Evolutionary conservation across 2,797 vertebrate species (phyloP).

Genomic region (Diplodus puntazzo): DNA sequence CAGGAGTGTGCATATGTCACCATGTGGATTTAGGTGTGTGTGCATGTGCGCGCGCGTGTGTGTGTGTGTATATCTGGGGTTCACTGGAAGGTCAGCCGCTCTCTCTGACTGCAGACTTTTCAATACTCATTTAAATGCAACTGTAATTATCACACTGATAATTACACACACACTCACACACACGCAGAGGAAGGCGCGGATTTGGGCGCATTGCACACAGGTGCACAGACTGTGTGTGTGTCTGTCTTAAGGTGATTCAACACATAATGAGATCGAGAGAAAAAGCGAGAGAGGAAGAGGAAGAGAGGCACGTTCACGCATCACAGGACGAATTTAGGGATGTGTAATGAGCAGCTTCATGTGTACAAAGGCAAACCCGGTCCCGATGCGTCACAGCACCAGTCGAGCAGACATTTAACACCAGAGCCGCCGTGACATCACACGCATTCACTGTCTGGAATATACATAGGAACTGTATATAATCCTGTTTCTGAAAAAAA

Average conservation of each 20-base stretch:
- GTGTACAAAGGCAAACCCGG: constrained; percentile 24
- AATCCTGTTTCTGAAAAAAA: neutral
- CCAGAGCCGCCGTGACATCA: neutral
- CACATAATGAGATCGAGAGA: constrained; percentile 62
- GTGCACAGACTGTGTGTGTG: neutral
- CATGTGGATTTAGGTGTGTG: neutral
- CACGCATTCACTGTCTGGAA: neutral
- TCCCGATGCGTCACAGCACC: constrained; percentile 14
- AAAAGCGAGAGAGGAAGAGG: constrained; percentile 3
- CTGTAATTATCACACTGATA: constrained; percentile 72
- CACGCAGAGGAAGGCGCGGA: constrained; percentile 3
- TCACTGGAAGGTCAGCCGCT: constrained; percentile 57
- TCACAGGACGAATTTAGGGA: constrained; percentile 51
- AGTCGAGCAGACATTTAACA: constrained; percentile 16
- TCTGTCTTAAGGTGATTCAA: constrained; percentile 52
- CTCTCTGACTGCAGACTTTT: constrained; percentile 53
- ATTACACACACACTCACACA: constrained; percentile 62
- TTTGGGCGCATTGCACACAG: constrained; percentile 26
- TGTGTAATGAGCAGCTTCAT: constrained; percentile 47
- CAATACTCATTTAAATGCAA: constrained; percentile 62
- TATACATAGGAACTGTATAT: neutral
- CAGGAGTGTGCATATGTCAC: constrained; percentile 3
- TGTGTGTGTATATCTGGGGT: constrained; percentile 5
- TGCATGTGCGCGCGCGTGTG: constrained; percentile 7
- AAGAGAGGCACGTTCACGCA: constrained; percentile 49